phyloP scores from a whole-genome alignment of 2,797 vertebrate species.

The Semaprochilodus insignis region DNA sequence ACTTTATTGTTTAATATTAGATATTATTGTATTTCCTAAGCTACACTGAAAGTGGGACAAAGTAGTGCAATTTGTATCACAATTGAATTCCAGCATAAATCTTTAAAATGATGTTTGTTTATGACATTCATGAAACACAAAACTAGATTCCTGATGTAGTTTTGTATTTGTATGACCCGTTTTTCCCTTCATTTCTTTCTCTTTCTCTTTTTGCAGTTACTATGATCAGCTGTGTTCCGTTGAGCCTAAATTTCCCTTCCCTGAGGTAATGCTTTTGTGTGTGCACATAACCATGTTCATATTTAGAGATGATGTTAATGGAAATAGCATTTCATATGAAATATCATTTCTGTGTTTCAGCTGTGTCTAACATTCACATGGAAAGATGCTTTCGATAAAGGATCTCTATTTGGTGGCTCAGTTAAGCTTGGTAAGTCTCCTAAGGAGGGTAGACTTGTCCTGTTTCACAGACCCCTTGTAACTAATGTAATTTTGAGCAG shows the following conservation, averaged over 20 bases:
- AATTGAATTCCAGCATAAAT: neutral
- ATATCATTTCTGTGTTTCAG: slow-evolving; percentile 71
- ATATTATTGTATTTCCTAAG: neutral
- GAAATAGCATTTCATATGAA: slow-evolving; percentile 29
- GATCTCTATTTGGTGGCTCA: slow-evolving; percentile 96
- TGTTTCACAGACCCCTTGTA: neutral
- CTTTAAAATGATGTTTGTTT: neutral
- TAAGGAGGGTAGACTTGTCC: neutral
- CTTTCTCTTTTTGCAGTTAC: slow-evolving; percentile 78
- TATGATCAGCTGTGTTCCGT: slow-evolving; percentile 97
- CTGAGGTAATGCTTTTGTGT: slow-evolving; percentile 86
- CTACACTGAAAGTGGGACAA: neutral
- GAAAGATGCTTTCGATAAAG: slow-evolving; percentile 99
- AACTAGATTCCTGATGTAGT: neutral
- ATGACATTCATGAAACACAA: neutral
- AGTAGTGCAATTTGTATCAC: neutral
- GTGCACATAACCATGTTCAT: neutral
- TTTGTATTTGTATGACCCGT: neutral
- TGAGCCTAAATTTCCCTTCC: slow-evolving; percentile 97
- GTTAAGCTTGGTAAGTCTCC: slow-evolving; percentile 89
- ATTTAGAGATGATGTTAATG: neutral
- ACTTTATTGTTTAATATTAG: neutral
- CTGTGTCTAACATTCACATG: slow-evolving; percentile 97
- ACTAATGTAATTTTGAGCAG: neutral
- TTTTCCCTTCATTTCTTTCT: slow-evolving; percentile 12